Percentiles rank a stretch among this genome's conserved stretches.
Evolutionary conservation across 2,888 invertebrate genomes (phyloP).

Genomic region (Trachelus tabidus): DNA sequence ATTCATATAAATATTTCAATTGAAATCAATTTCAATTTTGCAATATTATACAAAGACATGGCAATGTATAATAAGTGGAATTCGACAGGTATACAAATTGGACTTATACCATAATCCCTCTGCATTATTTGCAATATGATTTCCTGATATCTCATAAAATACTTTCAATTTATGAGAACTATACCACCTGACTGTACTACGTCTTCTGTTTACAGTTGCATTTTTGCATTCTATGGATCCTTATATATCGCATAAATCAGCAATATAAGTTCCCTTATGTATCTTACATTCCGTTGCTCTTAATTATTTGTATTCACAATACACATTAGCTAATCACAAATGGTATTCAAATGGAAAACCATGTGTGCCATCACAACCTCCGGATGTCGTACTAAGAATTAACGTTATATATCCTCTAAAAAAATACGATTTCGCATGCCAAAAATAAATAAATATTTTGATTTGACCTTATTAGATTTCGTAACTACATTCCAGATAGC

Average conservation of each 20-base stretch:
- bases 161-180: background rate
- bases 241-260: background rate
- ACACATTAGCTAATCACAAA: background rate
- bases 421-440: background rate
- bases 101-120: constrained; percentile 1
- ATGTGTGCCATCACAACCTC: background rate
- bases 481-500: constrained; percentile 14
- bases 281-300: background rate
- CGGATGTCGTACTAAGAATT: background rate
- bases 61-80: background rate
- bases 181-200: background rate
- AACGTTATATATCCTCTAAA: background rate
- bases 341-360: background rate
- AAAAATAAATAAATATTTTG: background rate
- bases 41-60: background rate
- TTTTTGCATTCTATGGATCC: background rate
- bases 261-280: background rate
- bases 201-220: background rate
- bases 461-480: background rate
- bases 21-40: background rate
- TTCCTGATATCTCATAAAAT: background rate
- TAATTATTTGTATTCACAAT: background rate
- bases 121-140: background rate
- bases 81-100: background rate
- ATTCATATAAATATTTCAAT: background rate